Conservation (phyloP, 2,113 vertebrate species). For the Silurus meridionalis region DNA sequence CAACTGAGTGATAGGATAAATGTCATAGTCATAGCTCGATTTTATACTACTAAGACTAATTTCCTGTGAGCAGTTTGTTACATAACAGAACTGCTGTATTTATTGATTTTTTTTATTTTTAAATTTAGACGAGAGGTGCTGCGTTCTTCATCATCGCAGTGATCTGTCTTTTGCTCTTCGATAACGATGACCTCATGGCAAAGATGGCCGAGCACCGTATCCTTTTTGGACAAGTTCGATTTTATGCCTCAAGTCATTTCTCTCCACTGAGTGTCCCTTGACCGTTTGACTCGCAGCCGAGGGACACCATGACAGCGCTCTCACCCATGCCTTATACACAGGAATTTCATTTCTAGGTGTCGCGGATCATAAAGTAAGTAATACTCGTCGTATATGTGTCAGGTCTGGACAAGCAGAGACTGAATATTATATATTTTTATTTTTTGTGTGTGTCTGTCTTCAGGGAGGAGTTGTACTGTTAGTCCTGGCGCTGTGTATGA, state of each 20-base stretch:
- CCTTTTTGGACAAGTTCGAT: conserved; percentile 69
- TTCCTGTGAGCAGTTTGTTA: background rate
- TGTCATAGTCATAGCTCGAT: no score
- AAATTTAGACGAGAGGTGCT: conserved; percentile 87
- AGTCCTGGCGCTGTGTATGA: conserved; percentile 86
- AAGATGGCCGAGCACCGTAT: conserved; percentile 99
- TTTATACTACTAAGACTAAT: background rate
- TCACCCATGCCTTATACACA: conserved; percentile 93
- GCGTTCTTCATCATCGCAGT: conserved; percentile 95
- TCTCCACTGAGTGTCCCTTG: conserved; percentile 64
- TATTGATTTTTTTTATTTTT: background rate
- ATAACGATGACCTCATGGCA: conserved; percentile 98
- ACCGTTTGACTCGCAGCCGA: conserved; percentile 79
- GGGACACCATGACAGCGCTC: conserved; percentile 94
- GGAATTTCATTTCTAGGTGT: conserved; percentile 91
- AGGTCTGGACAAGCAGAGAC: background rate
- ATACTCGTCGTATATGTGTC: fast-evolving
- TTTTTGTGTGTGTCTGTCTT: background rate
- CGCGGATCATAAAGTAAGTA: conserved; percentile 93
- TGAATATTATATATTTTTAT: background rate
- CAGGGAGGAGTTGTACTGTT: conserved; percentile 94
- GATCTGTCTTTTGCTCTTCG: conserved; percentile 93
- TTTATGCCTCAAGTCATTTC: background rate
- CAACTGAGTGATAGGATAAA: no score
- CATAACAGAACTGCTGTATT: background rate